A percentile compares a stretch with the other conserved stretches of the same genome.
Evolutionary conservation across 1,140 invertebrate species (phyloP).

Genomic region (Heterodera carotae): DNA sequence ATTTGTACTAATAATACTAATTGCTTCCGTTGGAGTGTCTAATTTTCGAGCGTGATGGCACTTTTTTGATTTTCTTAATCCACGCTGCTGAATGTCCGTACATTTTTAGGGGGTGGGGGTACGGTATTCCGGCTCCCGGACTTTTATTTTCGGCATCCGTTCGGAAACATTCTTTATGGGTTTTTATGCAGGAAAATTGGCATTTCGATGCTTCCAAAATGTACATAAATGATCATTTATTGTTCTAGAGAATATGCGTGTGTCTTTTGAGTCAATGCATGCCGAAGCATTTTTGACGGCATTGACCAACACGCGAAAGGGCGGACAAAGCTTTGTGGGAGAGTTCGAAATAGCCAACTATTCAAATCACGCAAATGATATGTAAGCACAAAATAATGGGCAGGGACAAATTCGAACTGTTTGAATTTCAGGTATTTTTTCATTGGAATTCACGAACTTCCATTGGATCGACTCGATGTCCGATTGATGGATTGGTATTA

Average conservation of each 20-base stretch:
- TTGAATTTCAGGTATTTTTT: slow-evolving; percentile 29
- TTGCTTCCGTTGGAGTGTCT: too few relatives aligned
- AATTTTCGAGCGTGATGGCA: too few relatives aligned
- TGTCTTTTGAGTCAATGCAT: slow-evolving; percentile 39
- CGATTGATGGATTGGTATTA: slow-evolving; percentile 36
- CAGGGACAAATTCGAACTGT: too few relatives aligned
- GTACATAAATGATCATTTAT: background rate
- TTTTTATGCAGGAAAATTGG: slow-evolving; percentile 12
- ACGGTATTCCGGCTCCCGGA: too few relatives aligned
- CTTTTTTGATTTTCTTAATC: too few relatives aligned
- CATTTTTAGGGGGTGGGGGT: too few relatives aligned
- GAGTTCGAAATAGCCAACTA: slow-evolving; percentile 38
- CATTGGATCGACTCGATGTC: slow-evolving; percentile 12
- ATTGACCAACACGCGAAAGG: slow-evolving; percentile 31
- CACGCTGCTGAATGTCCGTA: too few relatives aligned
- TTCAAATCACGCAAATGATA: slow-evolving; percentile 33
- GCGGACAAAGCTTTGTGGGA: slow-evolving; percentile 29
- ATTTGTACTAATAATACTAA: too few relatives aligned
- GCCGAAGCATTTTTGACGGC: slow-evolving; percentile 34
- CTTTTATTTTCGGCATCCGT: too few relatives aligned
- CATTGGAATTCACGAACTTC: slow-evolving; percentile 28
- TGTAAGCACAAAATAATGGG: slow-evolving; percentile 6
- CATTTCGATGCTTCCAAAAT: background rate
- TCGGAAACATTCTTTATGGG: slow-evolving; percentile 6
- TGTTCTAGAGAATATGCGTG: slow-evolving; percentile 23